Evolutionary conservation across 2,113 vertebrate genomes (phyloP).

Genomic region (Nyctereutes procyonoides): DNA sequence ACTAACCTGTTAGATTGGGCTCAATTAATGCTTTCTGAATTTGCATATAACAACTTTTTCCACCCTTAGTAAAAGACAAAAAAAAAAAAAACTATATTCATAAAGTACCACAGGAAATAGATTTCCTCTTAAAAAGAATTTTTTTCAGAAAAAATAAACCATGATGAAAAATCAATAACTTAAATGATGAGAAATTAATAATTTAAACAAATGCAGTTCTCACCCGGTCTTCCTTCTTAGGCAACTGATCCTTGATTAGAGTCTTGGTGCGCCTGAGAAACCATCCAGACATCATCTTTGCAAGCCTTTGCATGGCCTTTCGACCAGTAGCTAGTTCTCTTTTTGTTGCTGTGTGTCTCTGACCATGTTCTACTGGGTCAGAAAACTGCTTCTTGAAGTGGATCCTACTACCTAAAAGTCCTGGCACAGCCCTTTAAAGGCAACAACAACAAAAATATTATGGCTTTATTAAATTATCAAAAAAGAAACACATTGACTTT

Average conservation of each 20-base stretch:
- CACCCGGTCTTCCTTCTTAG: conserved; percentile 96
- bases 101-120: not conserved
- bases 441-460: conserved; percentile 35
- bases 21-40: conserved; percentile 46
- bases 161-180: not conserved
- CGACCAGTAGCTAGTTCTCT: conserved; percentile 94
- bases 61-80: not conserved
- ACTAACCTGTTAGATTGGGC: not conserved
- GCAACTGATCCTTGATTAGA: conserved; percentile 93
- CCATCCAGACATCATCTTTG: conserved; percentile 89
- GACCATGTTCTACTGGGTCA: conserved; percentile 95
- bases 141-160: not conserved
- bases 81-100: not conserved
- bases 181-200: conserved; percentile 1
- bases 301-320: conserved; percentile 90
- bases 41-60: not conserved
- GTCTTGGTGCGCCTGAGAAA: conserved; percentile 96
- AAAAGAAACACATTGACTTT: conserved; percentile 37
- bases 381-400: conserved; percentile 93
- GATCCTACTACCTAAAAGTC: conserved; percentile 90
- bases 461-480: conserved; percentile 13
- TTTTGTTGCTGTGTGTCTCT: conserved; percentile 95
- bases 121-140: not conserved
- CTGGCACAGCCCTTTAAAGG: conserved; percentile 92
- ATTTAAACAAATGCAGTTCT: conserved; percentile 66